Conservation (phyloP, 2,113 vertebrate genomes). For the Epinephelus cyanopodus region DNA sequence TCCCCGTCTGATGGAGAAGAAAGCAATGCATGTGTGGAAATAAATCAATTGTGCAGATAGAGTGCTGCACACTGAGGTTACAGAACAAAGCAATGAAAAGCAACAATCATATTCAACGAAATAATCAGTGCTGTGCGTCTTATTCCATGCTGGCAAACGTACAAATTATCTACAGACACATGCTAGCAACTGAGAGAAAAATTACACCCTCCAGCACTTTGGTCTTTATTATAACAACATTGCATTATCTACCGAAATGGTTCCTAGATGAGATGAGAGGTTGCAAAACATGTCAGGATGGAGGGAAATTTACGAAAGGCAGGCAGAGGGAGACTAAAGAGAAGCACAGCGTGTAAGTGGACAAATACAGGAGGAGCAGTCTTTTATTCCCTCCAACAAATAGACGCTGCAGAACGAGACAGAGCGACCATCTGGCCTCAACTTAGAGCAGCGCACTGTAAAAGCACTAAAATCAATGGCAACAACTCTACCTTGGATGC, state of each 20-base stretch:
- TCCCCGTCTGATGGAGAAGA: slow-evolving; percentile 4
- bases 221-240: slow-evolving; percentile 45
- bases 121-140: neutral
- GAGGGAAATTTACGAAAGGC: slow-evolving; percentile 22
- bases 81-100: slow-evolving; percentile 6
- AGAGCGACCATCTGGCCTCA: slow-evolving; percentile 82
- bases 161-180: slow-evolving; percentile 29
- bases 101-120: slow-evolving; percentile 2
- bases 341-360: slow-evolving; percentile 58
- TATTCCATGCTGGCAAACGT: slow-evolving; percentile 37
- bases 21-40: neutral
- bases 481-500: slow-evolving; percentile 83
- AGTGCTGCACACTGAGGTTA: neutral
- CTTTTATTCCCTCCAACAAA: slow-evolving; percentile 76
- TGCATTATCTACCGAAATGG: slow-evolving; percentile 47
- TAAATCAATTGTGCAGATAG: neutral
- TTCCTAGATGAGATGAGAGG: slow-evolving; percentile 46
- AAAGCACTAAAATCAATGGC: slow-evolving; percentile 83
- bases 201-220: slow-evolving; percentile 43
- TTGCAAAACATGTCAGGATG: slow-evolving; percentile 44
- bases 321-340: slow-evolving; percentile 52
- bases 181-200: slow-evolving; percentile 19
- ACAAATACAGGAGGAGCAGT: slow-evolving; percentile 58
- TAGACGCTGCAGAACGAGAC: slow-evolving; percentile 76
- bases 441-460: slow-evolving; percentile 78